Evolutionary conservation across 2,888 invertebrate genomes (phyloP).

Genomic region (Drosophila demipolita): DNA sequence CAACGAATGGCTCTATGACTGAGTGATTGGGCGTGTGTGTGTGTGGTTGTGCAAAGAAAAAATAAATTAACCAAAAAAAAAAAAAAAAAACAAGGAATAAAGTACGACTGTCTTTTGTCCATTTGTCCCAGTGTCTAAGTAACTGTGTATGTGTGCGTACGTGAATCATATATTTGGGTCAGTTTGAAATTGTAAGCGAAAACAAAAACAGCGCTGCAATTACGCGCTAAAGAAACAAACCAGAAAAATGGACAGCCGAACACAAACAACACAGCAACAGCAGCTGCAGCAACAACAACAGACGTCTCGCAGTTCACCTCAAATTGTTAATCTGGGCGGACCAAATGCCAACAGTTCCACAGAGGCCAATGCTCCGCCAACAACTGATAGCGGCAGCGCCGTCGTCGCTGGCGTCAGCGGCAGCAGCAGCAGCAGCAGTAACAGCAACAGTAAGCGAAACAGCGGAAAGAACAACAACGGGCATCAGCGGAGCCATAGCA

Average conservation of each 20-base stretch:
- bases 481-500: constrained; percentile 76
- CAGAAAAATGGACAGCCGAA: constrained; percentile 55
- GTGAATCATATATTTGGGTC: constrained; percentile 68
- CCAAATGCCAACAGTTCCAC: constrained; percentile 58
- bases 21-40: constrained; percentile 26
- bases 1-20: constrained; percentile 34
- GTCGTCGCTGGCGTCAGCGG: background rate
- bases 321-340: constrained; percentile 59
- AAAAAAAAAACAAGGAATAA: constrained; percentile 27
- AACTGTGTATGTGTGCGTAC: constrained; percentile 57
- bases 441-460: constrained; percentile 29
- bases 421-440: constrained; percentile 10
- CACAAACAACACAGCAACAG: constrained; percentile 46
- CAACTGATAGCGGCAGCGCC: constrained; percentile 20
- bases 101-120: constrained; percentile 32
- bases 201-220: constrained; percentile 44
- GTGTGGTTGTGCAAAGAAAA: constrained; percentile 34
- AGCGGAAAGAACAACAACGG: constrained; percentile 54
- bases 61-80: constrained; percentile 56
- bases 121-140: constrained; percentile 18
- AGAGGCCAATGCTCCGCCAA: constrained; percentile 25
- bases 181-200: constrained; percentile 54
- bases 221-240: constrained; percentile 21
- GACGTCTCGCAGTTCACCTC: constrained; percentile 60
- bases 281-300: constrained; percentile 58